Evolutionary conservation across 2,113 vertebrate species (phyloP).

Genomic region (rabbit (Oryctolagus cuniculus)): DNA sequence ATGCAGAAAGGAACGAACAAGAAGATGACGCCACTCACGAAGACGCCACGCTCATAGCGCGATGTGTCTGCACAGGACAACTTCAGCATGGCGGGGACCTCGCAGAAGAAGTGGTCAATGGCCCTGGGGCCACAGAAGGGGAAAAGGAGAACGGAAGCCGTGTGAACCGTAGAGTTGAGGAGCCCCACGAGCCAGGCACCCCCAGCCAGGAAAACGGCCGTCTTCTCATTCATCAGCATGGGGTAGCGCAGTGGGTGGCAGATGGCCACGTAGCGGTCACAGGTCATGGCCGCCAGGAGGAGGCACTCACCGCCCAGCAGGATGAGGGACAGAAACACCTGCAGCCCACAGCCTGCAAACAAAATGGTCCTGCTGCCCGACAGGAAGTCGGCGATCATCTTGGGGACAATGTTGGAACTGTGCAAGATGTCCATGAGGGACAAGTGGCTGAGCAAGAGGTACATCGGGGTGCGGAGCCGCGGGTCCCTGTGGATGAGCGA

Average conservation of each 20-base stretch:
- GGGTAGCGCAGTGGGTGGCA: not conserved
- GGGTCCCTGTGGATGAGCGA: not conserved
- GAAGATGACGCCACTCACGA: slow-evolving; percentile 26
- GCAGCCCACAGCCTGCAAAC: slow-evolving; percentile 47
- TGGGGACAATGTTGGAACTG: slow-evolving; percentile 53
- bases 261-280: not conserved
- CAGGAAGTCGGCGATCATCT: slow-evolving; percentile 37
- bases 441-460: slow-evolving; percentile 38
- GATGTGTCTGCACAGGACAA: slow-evolving; percentile 42
- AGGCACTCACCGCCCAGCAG: slow-evolving; percentile 45
- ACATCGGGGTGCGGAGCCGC: not conserved
- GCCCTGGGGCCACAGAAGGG: slow-evolving; percentile 36
- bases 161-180: slow-evolving; percentile 27
- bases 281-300: slow-evolving; percentile 50
- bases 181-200: slow-evolving; percentile 38
- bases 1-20: not conserved
- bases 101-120: slow-evolving; percentile 53
- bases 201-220: not conserved
- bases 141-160: not conserved
- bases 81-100: slow-evolving; percentile 51
- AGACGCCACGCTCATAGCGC: not conserved
- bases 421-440: slow-evolving; percentile 70
- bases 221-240: not conserved
- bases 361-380: slow-evolving; percentile 57
- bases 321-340: slow-evolving; percentile 41